These are phyloP conservation scores for Xiphorhynchus erythropygius DNA, from an alignment of 2,797 vertebrate species.

Conservation along the genomic window DNA sequence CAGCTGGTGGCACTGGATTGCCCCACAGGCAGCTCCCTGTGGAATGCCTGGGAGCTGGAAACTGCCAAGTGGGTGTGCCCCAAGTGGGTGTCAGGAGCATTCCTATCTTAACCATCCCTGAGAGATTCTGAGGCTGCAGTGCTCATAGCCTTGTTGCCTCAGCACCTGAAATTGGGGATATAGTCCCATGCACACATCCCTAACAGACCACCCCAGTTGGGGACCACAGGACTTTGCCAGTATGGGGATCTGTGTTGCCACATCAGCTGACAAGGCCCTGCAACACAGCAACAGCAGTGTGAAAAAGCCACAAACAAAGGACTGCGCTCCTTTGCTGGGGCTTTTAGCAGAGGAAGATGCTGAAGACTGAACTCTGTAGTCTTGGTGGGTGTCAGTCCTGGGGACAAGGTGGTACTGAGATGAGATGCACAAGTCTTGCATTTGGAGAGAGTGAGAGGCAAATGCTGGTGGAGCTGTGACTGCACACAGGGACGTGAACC, in stretches of 20 bases:
- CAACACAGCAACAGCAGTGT: rapidly evolving
- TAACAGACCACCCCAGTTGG: rapidly evolving
- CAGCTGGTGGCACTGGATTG: background rate
- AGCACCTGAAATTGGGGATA: background rate
- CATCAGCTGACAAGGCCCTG: background rate
- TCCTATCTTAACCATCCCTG: background rate
- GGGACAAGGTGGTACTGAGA: background rate
- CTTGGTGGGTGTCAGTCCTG: background rate
- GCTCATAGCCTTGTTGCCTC: background rate
- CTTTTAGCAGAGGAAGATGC: background rate
- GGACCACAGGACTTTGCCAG: no score
- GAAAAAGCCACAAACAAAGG: background rate
- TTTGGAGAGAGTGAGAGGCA: background rate
- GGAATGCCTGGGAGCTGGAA: background rate
- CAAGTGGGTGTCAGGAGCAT: background rate
- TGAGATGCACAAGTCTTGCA: background rate
- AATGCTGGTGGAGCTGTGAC: background rate
- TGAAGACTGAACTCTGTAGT: background rate
- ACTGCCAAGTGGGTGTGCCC: background rate
- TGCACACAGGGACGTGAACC: background rate
- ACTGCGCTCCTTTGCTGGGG: background rate
- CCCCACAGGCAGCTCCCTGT: background rate
- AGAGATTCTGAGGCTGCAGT: background rate
- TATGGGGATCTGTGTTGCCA: background rate
- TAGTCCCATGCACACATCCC: rapidly evolving